Evolutionary conservation across 1,140 invertebrate genomes (phyloP), one percentile per base, ranked within the genome.

Genomic region (Anagrus nilaparvatae): DNA sequence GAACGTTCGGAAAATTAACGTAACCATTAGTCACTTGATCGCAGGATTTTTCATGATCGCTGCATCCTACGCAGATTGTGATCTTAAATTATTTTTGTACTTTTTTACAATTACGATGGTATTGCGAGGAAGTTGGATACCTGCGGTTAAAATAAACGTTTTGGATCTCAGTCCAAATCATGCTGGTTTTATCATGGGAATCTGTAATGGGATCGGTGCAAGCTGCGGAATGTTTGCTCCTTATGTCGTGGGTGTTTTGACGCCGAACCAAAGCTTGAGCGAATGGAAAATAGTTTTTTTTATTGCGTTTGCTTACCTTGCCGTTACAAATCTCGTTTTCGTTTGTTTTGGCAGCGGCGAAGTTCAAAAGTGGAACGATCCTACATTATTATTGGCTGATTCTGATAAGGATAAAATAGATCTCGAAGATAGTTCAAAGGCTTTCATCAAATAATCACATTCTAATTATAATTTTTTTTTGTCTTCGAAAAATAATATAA

Each of bases 241-340:
- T 0, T 79, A 78, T 55, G 64, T 89, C 13, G 81, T 87, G 18
- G 85, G 86, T 40, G 69, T 79, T 5, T 68, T 91, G 43, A 86
- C 83, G 30, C 74, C 75, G 51, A 73, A 84, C 62, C 77, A 79
- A 54, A 77, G 77, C 5, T 53, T 82, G 17, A 63, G 73, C 9
- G 76, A 88, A 66, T 92, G 88, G 88, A 70, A 82, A 43, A 59
- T 74, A 4, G 84, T 91, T 2, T 91, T 90, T 56, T 91, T 83
- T 78, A 81, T 90, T 40, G 74, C 81, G 1, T 71, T 85, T 25
- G 79, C 60, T 0, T 74, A 88, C 1, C 85, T 87, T 49, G 64
- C 77, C 8, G 53, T 79, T n/a, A 86, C 86, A 0, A 85, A 83
- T 43, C 50, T 84, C 5, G 57, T 88, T 6, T 93, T 83, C 53